A percentile compares a stretch with the other conserved stretches of the same genome.
phyloP scores from a whole-genome alignment of 2,113 vertebrate genomes.

The Polypterus senegalus region DNA sequence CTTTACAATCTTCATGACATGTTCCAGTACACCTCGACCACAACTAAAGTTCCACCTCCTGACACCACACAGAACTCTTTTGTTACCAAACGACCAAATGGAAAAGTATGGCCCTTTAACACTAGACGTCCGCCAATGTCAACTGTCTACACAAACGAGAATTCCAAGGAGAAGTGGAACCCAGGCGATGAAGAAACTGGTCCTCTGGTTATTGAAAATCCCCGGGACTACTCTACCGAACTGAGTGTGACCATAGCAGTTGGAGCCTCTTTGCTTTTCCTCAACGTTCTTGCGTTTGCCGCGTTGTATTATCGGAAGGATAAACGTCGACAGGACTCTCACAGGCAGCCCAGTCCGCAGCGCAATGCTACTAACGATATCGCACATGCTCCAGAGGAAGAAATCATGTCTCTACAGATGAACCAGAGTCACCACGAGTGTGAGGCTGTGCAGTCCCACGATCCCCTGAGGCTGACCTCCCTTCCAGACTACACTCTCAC shows the following conservation, averaged over 20 bases:
- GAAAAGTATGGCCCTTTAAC: slow-evolving; percentile 77
- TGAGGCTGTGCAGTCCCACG: slow-evolving; percentile 70
- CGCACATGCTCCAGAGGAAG: slow-evolving; percentile 75
- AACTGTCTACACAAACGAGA: slow-evolving; percentile 80
- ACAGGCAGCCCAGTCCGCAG: slow-evolving; percentile 81
- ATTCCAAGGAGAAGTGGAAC: slow-evolving; percentile 71
- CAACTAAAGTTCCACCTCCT: slow-evolving; percentile 89
- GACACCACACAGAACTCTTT: slow-evolving; percentile 89
- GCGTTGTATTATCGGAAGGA: slow-evolving; percentile 98
- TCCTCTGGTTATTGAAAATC: slow-evolving; percentile 80
- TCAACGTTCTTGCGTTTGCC: slow-evolving; percentile 90
- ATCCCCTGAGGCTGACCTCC: slow-evolving; percentile 70
- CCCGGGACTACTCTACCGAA: slow-evolving; percentile 92
- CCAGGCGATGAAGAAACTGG: slow-evolving; percentile 66
- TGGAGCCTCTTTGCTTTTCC: slow-evolving; percentile 90
- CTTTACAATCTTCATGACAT: slow-evolving; percentile 96
- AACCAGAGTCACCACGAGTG: slow-evolving; percentile 88
- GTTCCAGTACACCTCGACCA: slow-evolving; percentile 97
- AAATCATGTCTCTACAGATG: slow-evolving; percentile 89
- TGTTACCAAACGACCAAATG: slow-evolving; percentile 79
- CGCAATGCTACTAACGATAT: slow-evolving; percentile 67
- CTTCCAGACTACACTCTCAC: slow-evolving; percentile 95
- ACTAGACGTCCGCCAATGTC: slow-evolving; percentile 91
- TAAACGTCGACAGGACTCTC: slow-evolving; percentile 85
- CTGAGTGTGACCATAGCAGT: slow-evolving; percentile 95